These are phyloP conservation scores for Subanguina moxae DNA, from an alignment of 1,140 invertebrate genomes.

Conservation along the genomic window DNA sequence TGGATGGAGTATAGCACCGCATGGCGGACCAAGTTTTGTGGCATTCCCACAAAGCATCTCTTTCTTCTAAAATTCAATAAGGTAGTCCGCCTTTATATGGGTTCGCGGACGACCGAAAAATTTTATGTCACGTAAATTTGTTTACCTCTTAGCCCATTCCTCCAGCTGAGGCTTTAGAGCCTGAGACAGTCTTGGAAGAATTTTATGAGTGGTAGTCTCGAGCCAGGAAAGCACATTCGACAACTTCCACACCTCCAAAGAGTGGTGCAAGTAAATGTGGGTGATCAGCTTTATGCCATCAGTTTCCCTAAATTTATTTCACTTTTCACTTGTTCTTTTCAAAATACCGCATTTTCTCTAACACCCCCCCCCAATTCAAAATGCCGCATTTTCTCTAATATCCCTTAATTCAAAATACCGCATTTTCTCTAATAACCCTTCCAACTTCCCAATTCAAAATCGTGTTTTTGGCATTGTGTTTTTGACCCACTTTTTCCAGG, in stretches of 20 bases:
- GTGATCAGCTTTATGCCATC: constrained; percentile 27
- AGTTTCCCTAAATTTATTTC: constrained; percentile 37
- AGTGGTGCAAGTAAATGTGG: constrained; percentile 37
- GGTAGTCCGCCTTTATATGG: too few species aligned
- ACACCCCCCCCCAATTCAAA: background rate
- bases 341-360: too few species aligned
- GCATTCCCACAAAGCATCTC: constrained; percentile 31
- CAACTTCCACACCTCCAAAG: constrained; percentile 30
- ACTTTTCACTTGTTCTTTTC: too few species aligned
- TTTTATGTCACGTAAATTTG: background rate
- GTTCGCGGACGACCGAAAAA: too few species aligned
- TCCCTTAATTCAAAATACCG: constrained; percentile 9
- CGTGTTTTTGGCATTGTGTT: too few species aligned
- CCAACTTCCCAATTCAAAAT: too few species aligned
- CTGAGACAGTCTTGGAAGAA: constrained; percentile 25
- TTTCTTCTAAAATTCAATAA: constrained; percentile 25
- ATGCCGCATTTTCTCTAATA: background rate
- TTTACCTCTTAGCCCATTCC: constrained; percentile 34
- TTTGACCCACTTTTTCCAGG: too few species aligned
- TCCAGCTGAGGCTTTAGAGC: constrained; percentile 29
- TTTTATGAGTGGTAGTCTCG: constrained; percentile 34
- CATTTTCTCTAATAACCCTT: too few species aligned
- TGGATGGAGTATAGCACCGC: constrained; percentile 25
- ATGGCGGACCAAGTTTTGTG: constrained; percentile 33
- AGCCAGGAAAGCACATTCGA: constrained; percentile 26